Conservation (phyloP, 2,797 vertebrate species). For the Rachycentron canadum region DNA sequence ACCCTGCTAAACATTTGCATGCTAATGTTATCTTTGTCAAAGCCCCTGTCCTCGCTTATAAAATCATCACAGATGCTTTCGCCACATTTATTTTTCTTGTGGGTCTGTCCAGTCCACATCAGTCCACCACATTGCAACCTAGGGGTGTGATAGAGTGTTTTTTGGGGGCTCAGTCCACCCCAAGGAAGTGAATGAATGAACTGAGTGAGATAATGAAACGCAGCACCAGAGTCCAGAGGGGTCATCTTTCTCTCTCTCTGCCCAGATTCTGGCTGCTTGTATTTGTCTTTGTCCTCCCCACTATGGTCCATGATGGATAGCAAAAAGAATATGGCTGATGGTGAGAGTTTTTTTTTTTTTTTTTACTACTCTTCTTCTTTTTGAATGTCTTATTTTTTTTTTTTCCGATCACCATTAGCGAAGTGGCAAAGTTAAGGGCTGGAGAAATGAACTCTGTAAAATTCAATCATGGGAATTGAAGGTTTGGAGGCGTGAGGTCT, state of each 20-base stretch:
- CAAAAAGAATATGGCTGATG: slow-evolving; percentile 75
- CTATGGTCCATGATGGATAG: slow-evolving; percentile 78
- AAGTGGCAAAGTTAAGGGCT: slow-evolving; percentile 72
- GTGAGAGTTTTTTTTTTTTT: slow-evolving; percentile 57
- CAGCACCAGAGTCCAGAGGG: slow-evolving; percentile 63
- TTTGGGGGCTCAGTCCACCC: slow-evolving; percentile 37
- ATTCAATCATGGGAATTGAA: slow-evolving; percentile 78
- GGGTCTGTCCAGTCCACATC: slow-evolving; percentile 22
- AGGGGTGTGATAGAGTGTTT: slow-evolving; percentile 65
- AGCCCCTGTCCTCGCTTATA: slow-evolving; percentile 24
- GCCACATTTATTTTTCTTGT: slow-evolving; percentile 27
- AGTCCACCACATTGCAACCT: slow-evolving; percentile 10
- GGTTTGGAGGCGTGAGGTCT: slow-evolving; percentile 72
- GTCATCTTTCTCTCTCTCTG: slow-evolving; percentile 75
- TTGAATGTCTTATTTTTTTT: slow-evolving; percentile 43
- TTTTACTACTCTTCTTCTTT: slow-evolving; percentile 31
- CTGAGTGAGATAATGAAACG: slow-evolving; percentile 77
- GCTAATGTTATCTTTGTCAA: neutral
- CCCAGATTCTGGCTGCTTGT: slow-evolving; percentile 62
- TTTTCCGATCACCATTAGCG: slow-evolving; percentile 63
- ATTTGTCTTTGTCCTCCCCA: slow-evolving; percentile 85
- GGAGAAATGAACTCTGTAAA: slow-evolving; percentile 73
- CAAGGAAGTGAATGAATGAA: slow-evolving; percentile 67
- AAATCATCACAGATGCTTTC: slow-evolving; percentile 41
- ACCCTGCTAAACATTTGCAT: neutral